These are phyloP conservation scores for Ips nitidus DNA, from an alignment of 1,140 invertebrate genomes.

Conservation along the genomic window DNA sequence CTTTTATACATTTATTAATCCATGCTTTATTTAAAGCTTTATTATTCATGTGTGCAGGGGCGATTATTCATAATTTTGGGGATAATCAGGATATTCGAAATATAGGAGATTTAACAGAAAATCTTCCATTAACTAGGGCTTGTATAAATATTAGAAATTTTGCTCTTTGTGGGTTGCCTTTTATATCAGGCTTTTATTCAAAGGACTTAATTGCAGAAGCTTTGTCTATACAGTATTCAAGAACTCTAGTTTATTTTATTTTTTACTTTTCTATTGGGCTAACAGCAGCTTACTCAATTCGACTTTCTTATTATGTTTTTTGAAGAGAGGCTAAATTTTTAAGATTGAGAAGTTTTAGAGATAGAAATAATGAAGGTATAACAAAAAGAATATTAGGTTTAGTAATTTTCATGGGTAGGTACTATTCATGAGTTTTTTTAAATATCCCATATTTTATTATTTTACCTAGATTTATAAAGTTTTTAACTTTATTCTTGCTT, in stretches of 20 bases:
- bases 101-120: slow-evolving; percentile 53
- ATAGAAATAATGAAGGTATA: slow-evolving; percentile 54
- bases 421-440: slow-evolving; percentile 55
- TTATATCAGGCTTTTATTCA: slow-evolving; percentile 66
- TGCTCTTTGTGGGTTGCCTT: slow-evolving; percentile 59
- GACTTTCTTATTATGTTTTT: slow-evolving; percentile 59
- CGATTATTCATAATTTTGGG: slow-evolving; percentile 62
- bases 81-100: slow-evolving; percentile 65
- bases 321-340: slow-evolving; percentile 54
- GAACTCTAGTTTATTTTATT: slow-evolving; percentile 56
- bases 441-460: slow-evolving; percentile 55
- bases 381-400: slow-evolving; percentile 55
- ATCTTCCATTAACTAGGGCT: slow-evolving; percentile 53
- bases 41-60: slow-evolving; percentile 63
- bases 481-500: slow-evolving; percentile 6
- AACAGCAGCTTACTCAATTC: slow-evolving; percentile 58
- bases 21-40: slow-evolving; percentile 67
- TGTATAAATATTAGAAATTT: slow-evolving; percentile 58
- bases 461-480: slow-evolving; percentile 53
- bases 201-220: slow-evolving; percentile 65
- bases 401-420: slow-evolving; percentile 53
- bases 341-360: slow-evolving; percentile 52
- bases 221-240: slow-evolving; percentile 54
- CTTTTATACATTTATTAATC: slow-evolving; percentile 65
- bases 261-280: slow-evolving; percentile 59